These are phyloP conservation scores for Alentia gelatinosa DNA, from an alignment of 2,888 invertebrate species.

Conservation along the genomic window DNA sequence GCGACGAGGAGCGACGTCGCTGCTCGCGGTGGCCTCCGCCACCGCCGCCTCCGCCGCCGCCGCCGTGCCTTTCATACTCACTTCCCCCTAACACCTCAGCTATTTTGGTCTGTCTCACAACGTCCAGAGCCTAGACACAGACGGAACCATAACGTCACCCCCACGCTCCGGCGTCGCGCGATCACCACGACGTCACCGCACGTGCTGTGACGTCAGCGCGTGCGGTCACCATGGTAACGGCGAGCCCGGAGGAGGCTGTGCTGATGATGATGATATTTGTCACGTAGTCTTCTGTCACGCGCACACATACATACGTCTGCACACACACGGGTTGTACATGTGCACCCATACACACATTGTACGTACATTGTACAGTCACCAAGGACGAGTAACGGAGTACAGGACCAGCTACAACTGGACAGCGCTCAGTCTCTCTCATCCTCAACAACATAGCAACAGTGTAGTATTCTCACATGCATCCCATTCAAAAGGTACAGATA, in stretches of 20 bases:
- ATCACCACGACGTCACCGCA: not conserved
- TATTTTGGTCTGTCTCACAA: constrained; percentile 94
- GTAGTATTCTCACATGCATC: too few relatives aligned
- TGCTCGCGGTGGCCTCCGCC: constrained; percentile 7
- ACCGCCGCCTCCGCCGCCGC: constrained; percentile 30
- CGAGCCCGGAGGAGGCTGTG: not conserved
- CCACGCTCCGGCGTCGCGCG: constrained; percentile 5
- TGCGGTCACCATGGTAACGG: not conserved
- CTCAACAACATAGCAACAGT: too few relatives aligned
- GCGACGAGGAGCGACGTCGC: constrained; percentile 34
- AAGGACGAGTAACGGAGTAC: too few relatives aligned
- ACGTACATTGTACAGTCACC: too few relatives aligned
- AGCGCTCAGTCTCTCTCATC: too few relatives aligned
- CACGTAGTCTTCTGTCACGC: not conserved
- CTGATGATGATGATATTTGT: not conserved
- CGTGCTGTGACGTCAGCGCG: not conserved
- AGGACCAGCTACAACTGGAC: too few relatives aligned
- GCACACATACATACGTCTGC: not conserved
- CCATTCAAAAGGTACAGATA: too few relatives aligned
- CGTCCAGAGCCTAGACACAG: constrained; percentile 89
- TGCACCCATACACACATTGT: too few relatives aligned
- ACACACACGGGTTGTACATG: too few relatives aligned
- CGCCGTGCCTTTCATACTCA: constrained; percentile 72
- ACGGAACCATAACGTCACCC: constrained; percentile 55
- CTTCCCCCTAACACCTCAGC: constrained; percentile 86